Percentiles rank a stretch among this genome's conserved stretches.
phyloP scores from a whole-genome alignment of 1,140 invertebrate species.

The Magallana ariakensis region DNA sequence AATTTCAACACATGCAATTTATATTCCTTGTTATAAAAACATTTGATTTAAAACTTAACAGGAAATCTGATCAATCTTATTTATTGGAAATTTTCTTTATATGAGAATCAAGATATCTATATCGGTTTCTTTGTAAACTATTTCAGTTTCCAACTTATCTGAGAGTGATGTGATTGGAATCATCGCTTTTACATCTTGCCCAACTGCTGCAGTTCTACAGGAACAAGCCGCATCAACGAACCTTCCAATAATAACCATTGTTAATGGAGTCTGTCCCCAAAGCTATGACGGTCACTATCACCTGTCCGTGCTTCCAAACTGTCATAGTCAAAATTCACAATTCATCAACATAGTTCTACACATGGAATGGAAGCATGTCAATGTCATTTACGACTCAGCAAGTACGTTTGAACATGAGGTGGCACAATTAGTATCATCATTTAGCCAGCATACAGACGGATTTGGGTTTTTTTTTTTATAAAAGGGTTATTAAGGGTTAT shows the following conservation, averaged over 20 bases:
- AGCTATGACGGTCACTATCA: background rate
- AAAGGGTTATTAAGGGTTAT: no score
- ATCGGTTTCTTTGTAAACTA: no score
- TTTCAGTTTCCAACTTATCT: constrained; percentile 7
- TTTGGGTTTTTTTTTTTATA: no score
- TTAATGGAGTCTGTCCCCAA: background rate
- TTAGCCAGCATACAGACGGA: no score
- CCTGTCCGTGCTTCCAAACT: background rate
- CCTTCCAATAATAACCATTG: background rate
- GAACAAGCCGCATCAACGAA: background rate
- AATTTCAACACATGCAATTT: no score
- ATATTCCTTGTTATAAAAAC: no score
- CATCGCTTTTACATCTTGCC: background rate
- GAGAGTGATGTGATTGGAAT: background rate
- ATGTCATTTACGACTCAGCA: background rate
- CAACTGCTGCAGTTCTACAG: background rate
- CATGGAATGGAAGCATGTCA: background rate
- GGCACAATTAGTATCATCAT: constrained; percentile 82
- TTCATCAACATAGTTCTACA: background rate
- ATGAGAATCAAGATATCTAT: no score
- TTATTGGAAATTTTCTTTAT: no score
- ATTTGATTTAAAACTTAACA: no score
- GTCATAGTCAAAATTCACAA: background rate
- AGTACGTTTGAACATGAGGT: constrained; percentile 64
- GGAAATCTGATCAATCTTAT: no score